Evolutionary conservation across 2,888 invertebrate genomes (phyloP), one percentile per base, ranked within the genome.

Genomic region (Parascotia fuliginaria): DNA sequence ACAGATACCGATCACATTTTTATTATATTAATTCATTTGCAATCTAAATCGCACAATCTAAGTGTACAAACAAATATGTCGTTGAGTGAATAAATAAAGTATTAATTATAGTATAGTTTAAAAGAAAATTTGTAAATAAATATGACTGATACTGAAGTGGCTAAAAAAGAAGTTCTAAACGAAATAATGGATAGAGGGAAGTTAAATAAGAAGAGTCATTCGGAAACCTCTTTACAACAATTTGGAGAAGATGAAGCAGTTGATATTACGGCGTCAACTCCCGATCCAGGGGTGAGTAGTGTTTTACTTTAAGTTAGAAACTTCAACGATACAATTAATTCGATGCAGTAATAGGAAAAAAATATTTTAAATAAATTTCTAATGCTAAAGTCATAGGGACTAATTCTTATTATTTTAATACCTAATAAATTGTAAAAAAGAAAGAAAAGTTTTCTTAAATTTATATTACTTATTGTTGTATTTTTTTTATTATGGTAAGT

Each of bases 151-250:
- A 61, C 72, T 46, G 71, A 70, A 39, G 60, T 54, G 28, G 51
- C 66, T 13, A 79, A 55, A 29, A 79, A 79, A 43, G 79, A 84
- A 60, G 67, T 86, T 44, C 55, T 85, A 44, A 80, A 86, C 12
- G 87, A 87, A 70, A 81, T 87, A 49, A 60, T 73, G 42, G 86
- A 83, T 53, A 83, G 83, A 45, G 84, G 76, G 42, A 81, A 79
- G 43, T 37, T 90, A 60, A 89, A 83, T 40, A 89, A 90, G 60
- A 87, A 85, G 45, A 90, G 83, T 57, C 89, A 91, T 60, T 92
- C 92, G 1, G 92, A 92, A 54, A 81, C 88, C 1, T 89, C 89
- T 2, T 67, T 91, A 11, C 89, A 90, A 43, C 76, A 88, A 39
- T 84, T 73, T 46, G 83, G 72, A 22, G 85, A 83, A 47, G 79